Percentiles rank a stretch among this genome's conserved stretches.
Evolutionary conservation across 2,888 invertebrate genomes (phyloP).

Genomic region (Eurytoma californica): DNA sequence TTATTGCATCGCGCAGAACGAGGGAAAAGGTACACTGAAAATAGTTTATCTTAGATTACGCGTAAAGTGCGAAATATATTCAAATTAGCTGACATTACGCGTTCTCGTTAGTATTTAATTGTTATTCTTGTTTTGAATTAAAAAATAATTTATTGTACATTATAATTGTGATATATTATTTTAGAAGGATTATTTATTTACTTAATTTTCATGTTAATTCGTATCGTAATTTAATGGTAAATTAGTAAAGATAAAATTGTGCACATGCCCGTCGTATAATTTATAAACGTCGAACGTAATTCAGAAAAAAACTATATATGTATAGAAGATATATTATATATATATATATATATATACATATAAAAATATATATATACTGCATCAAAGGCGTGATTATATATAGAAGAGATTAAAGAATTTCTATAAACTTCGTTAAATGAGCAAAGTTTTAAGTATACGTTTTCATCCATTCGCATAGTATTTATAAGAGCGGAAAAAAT

Average conservation of each 20-base stretch:
- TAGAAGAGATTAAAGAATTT: slow-evolving; percentile 33
- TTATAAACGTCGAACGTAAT: slow-evolving; percentile 41
- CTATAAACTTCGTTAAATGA: slow-evolving; percentile 41
- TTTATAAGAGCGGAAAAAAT: slow-evolving; percentile 4
- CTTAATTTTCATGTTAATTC: no score
- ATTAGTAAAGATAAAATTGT: not conserved
- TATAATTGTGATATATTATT: no score
- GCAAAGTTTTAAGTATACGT: slow-evolving; percentile 36
- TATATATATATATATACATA: not conserved
- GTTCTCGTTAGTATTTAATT: no score
- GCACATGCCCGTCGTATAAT: slow-evolving; percentile 31
- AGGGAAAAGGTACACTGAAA: not conserved
- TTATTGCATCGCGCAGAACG: slow-evolving; percentile 8
- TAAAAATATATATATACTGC: slow-evolving; percentile 9
- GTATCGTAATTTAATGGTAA: no score
- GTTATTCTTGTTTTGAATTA: no score
- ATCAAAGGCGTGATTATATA: slow-evolving; percentile 8
- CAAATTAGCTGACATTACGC: no score
- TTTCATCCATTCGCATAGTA: slow-evolving; percentile 46
- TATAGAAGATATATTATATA: slow-evolving; percentile 28
- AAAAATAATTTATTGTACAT: no score
- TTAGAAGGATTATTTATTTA: no score
- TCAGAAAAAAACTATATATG: slow-evolving; percentile 17
- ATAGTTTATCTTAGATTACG: no score
- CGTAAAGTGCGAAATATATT: no score